Conservation (phyloP, 2,888 invertebrate genomes). For the Eulithis prunata region DNA sequence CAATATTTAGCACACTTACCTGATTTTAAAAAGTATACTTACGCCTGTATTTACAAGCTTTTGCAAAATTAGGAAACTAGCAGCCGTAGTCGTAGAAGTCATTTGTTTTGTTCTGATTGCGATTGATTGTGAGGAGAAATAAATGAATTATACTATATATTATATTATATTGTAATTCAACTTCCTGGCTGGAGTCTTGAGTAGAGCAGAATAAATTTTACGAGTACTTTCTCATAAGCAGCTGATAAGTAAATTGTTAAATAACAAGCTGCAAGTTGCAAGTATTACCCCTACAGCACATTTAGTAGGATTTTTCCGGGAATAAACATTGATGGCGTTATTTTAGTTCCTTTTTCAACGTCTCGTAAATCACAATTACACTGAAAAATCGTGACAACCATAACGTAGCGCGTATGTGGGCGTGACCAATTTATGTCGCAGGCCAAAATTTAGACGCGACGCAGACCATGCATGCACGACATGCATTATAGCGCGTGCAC, state of each 20-base stretch:
- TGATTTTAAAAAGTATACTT: no score
- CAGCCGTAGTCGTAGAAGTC: constrained; percentile 8
- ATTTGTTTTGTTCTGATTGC: constrained; percentile 37
- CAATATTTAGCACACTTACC: no score
- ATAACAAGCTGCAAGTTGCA: no score
- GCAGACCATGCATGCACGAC: constrained; percentile 34
- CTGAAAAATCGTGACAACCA: constrained; percentile 33
- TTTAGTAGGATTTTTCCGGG: not conserved
- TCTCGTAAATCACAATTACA: constrained; percentile 28
- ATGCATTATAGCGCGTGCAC: constrained; percentile 36
- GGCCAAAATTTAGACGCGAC: constrained; percentile 49
- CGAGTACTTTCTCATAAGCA: no score
- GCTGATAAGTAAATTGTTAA: no score
- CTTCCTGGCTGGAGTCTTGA: constrained; percentile 24
- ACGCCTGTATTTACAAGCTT: no score
- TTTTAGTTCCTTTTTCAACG: constrained; percentile 14
- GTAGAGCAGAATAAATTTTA: no score
- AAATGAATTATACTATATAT: no score
- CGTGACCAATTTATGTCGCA: constrained; percentile 47
- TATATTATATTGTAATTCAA: constrained; percentile 40
- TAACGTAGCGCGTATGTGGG: constrained; percentile 30
- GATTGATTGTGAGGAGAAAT: no score
- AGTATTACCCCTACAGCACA: no score
- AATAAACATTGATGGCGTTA: constrained; percentile 7
- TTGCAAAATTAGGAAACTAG: no score